Conservation (phyloP, 2,797 vertebrate genomes). For the Paedocypris micromegethes region DNA sequence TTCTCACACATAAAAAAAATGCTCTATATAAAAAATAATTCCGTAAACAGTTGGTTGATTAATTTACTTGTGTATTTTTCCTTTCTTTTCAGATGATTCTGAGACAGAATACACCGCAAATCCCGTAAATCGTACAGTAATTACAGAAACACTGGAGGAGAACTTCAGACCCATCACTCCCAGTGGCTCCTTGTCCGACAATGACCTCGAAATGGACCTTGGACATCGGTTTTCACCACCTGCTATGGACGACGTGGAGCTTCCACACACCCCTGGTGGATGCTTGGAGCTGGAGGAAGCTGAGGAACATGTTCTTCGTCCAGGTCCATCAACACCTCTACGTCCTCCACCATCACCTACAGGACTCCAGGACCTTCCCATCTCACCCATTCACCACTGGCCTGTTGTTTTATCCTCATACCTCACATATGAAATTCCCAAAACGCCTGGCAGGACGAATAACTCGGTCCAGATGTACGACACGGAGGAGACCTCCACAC, state of each 20-base stretch:
- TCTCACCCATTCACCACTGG: conserved; percentile 55
- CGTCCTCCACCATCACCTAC: conserved; percentile 47
- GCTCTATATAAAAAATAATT: too few relatives aligned
- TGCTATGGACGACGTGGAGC: conserved; percentile 66
- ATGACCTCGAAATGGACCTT: conserved; percentile 63
- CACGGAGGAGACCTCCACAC: conserved; percentile 72
- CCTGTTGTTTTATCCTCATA: conserved; percentile 58
- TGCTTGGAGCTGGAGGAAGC: conserved; percentile 66
- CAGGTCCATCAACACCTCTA: conserved; percentile 44
- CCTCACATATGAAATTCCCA: conserved; percentile 71
- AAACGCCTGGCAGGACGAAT: conserved; percentile 77
- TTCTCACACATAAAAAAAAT: too few relatives aligned
- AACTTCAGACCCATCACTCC: conserved; percentile 67
- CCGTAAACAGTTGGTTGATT: background rate
- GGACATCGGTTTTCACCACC: conserved; percentile 62
- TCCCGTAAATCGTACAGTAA: conserved; percentile 25
- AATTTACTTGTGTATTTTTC: conserved; percentile 8
- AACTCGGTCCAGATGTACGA: conserved; percentile 63
- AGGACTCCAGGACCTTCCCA: conserved; percentile 32
- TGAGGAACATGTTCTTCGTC: conserved; percentile 57
- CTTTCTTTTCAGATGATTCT: conserved; percentile 53
- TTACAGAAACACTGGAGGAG: conserved; percentile 50
- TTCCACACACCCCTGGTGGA: conserved; percentile 76
- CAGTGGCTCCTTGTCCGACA: conserved; percentile 66
- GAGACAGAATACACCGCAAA: conserved; percentile 62